Conservation (phyloP, 2,888 invertebrate species). For the Serripes groenlandicus region DNA sequence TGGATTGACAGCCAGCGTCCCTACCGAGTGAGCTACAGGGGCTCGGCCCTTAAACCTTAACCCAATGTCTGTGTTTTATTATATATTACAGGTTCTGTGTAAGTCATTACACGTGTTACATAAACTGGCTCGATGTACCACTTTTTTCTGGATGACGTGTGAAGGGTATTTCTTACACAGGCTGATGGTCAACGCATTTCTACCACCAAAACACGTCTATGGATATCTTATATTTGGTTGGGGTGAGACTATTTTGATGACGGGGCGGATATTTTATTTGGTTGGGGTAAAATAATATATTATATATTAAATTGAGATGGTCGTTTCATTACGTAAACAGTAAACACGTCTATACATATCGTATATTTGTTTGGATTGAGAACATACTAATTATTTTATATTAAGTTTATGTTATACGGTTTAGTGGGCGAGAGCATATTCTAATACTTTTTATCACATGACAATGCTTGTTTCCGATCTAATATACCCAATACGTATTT, state of each 20-base stretch:
- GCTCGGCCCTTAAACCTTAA: no score
- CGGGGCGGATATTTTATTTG: background rate
- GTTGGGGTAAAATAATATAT: background rate
- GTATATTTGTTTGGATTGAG: background rate
- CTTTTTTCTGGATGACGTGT: conserved; percentile 85
- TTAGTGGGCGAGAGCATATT: background rate
- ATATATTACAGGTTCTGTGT: conserved; percentile 23
- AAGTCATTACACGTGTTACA: conserved; percentile 39
- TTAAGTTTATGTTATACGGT: background rate
- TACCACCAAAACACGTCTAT: conserved; percentile 78
- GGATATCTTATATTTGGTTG: conserved; percentile 81
- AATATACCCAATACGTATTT: no score
- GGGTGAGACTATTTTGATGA: conserved; percentile 73
- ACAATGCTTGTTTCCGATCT: no score
- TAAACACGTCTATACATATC: background rate
- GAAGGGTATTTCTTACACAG: conserved; percentile 84
- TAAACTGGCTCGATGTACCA: conserved; percentile 60
- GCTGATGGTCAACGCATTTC: conserved; percentile 83
- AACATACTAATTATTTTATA: background rate
- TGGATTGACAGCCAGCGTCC: no score
- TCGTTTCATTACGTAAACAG: background rate
- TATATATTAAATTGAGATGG: background rate
- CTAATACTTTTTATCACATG: no score
- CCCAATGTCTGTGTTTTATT: no score
- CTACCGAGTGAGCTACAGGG: no score